Evolutionary conservation across 2,797 vertebrate genomes (phyloP).

Genomic region (Alcedo quadribrachys): DNA sequence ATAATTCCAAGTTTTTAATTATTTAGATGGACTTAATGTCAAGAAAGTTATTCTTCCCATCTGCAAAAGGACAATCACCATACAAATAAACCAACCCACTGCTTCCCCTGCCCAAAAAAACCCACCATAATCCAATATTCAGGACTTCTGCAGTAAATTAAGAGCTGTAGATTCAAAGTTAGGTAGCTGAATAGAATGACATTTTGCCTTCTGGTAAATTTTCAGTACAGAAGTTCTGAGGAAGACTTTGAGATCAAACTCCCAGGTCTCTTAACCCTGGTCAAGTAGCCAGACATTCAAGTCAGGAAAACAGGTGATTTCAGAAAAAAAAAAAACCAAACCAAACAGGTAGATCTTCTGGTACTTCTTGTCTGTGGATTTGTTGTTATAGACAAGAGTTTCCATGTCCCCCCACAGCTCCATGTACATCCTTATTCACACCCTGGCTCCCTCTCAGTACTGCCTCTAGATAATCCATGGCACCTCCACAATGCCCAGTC

Average conservation of each 20-base stretch:
- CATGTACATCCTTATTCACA: background rate
- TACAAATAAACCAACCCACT: background rate
- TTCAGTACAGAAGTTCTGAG: background rate
- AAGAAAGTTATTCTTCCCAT: background rate
- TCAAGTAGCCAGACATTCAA: background rate
- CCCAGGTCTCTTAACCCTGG: background rate
- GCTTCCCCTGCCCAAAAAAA: rapidly evolving
- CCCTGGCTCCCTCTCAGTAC: background rate
- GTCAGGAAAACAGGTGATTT: background rate
- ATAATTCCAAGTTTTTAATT: background rate
- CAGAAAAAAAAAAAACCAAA: background rate
- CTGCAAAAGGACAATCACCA: background rate
- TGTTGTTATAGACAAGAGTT: background rate
- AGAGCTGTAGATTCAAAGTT: background rate
- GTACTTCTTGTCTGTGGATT: background rate
- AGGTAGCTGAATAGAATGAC: background rate
- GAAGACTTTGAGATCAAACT: background rate
- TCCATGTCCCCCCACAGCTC: background rate
- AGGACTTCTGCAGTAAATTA: background rate
- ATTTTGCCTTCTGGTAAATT: background rate
- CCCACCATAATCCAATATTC: background rate
- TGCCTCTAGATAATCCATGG: background rate
- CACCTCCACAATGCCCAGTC: background rate
- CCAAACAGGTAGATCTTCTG: background rate
- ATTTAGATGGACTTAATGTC: background rate